Percentiles rank a stretch among this genome's conserved stretches.
phyloP scores from a whole-genome alignment of 2,888 invertebrate species.

The Folsomia manolachei region DNA sequence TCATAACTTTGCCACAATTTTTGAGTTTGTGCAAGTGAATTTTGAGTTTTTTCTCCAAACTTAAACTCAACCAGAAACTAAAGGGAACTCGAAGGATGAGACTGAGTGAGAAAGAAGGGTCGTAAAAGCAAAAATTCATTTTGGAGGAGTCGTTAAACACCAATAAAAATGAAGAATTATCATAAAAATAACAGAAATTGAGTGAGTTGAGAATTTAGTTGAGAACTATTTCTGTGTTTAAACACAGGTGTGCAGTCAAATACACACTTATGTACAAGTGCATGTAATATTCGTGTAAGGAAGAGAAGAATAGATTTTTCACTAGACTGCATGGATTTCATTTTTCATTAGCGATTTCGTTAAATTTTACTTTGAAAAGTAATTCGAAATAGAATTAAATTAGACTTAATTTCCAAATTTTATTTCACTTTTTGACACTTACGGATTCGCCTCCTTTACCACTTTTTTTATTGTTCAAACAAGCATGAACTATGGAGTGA shows the following conservation, averaged over 20 bases:
- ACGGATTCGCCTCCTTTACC: conserved; percentile 9
- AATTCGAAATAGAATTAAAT: conserved; percentile 10
- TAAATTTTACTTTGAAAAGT: conserved; percentile 9
- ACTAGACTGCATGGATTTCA: too few relatives aligned
- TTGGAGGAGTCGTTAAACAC: conserved; percentile 20
- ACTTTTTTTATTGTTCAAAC: background rate
- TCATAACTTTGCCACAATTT: background rate
- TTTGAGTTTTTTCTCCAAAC: background rate
- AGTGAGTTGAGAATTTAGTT: conserved; percentile 20
- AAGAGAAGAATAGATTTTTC: background rate
- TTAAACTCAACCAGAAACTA: background rate
- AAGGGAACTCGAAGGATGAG: too few relatives aligned
- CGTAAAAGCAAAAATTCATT: conserved; percentile 21
- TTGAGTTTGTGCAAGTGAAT: background rate
- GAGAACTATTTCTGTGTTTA: conserved; percentile 21
- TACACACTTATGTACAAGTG: background rate
- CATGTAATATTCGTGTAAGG: background rate
- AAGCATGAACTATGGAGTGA: background rate
- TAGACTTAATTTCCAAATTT: conserved; percentile 19
- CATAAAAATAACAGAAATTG: conserved; percentile 24
- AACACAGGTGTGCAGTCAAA: conserved; percentile 15
- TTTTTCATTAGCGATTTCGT: conserved; percentile 24
- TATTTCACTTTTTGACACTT: conserved; percentile 19
- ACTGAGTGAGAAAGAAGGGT: conserved; percentile 1
- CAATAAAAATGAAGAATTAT: conserved; percentile 20